These are phyloP conservation scores for Acanthurus lineatus DNA, from an alignment of 2,797 vertebrate genomes.

Conservation along the genomic window DNA sequence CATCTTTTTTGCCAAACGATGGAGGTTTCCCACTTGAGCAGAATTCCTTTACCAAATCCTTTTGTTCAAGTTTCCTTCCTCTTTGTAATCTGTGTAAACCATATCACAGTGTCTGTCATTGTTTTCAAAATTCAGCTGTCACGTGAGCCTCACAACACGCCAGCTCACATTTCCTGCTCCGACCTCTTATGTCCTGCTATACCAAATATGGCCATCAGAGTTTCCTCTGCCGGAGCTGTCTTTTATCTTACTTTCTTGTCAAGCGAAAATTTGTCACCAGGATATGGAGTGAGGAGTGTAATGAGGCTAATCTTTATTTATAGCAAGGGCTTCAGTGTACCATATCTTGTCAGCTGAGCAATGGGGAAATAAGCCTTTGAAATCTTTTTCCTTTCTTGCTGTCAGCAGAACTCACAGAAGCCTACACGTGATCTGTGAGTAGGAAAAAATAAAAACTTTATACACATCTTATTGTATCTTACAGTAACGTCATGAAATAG, in stretches of 20 bases:
- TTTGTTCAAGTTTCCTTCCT: constrained; percentile 76
- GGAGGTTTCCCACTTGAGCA: constrained; percentile 23
- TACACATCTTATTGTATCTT: not conserved
- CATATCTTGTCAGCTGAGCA: not conserved
- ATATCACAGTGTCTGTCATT: constrained; percentile 52
- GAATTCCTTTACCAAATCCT: constrained; percentile 49
- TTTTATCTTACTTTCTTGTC: constrained; percentile 38
- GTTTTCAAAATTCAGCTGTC: constrained; percentile 61
- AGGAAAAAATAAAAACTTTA: not conserved
- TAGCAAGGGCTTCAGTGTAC: constrained; percentile 13
- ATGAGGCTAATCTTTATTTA: constrained; percentile 36
- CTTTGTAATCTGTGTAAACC: constrained; percentile 56
- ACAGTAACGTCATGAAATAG: not conserved
- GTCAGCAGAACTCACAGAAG: not conserved
- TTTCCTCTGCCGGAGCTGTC: constrained; percentile 21
- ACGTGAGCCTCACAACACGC: constrained; percentile 18
- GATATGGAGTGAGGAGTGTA: constrained; percentile 23
- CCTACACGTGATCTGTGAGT: not conserved
- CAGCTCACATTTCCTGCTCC: constrained; percentile 50
- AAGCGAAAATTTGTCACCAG: constrained; percentile 16
- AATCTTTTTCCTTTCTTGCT: not conserved
- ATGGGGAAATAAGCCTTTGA: not conserved
- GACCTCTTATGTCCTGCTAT: constrained; percentile 24
- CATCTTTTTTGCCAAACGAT: constrained; percentile 38
- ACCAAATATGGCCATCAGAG: constrained; percentile 52